phyloP scores from a whole-genome alignment of 1,140 invertebrate genomes.

The Tyrophagus putrescentiae region DNA sequence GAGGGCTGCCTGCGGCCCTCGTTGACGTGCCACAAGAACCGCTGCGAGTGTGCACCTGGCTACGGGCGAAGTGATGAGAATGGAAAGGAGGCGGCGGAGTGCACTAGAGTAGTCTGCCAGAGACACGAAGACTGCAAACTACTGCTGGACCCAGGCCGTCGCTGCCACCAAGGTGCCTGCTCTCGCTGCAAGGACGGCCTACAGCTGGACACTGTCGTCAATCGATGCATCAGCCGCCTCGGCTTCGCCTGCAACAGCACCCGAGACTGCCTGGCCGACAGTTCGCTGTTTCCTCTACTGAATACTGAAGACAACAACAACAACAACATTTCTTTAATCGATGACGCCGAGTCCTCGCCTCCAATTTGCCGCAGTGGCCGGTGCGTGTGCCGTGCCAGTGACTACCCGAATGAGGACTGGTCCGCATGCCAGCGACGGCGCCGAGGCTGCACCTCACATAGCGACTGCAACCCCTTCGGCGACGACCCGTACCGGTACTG shows the following conservation, averaged over 20 bases:
- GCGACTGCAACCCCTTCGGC: not conserved
- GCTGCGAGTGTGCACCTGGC: not conserved
- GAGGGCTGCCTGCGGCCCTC: not conserved
- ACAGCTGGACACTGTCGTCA: not conserved
- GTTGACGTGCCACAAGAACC: not conserved
- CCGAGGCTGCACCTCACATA: not conserved
- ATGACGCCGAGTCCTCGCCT: too few relatives aligned
- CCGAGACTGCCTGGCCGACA: not conserved
- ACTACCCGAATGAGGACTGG: slow-evolving; percentile 1
- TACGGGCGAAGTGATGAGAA: not conserved
- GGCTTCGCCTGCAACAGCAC: not conserved
- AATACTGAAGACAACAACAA: not conserved
- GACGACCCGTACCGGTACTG: not conserved
- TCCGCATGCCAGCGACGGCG: not conserved
- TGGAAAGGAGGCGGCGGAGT: not conserved
- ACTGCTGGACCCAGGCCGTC: not conserved
- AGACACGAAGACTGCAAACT: not conserved
- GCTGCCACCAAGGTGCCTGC: not conserved
- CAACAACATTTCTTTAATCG: not conserved
- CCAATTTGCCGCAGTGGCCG: not conserved
- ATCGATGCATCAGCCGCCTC: not conserved
- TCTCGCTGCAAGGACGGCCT: not conserved
- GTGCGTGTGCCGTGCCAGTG: not conserved
- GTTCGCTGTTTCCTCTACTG: not conserved
- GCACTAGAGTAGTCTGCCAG: not conserved